phyloP scores from a whole-genome alignment of 2,888 invertebrate genomes.

The Troides aeacus region DNA sequence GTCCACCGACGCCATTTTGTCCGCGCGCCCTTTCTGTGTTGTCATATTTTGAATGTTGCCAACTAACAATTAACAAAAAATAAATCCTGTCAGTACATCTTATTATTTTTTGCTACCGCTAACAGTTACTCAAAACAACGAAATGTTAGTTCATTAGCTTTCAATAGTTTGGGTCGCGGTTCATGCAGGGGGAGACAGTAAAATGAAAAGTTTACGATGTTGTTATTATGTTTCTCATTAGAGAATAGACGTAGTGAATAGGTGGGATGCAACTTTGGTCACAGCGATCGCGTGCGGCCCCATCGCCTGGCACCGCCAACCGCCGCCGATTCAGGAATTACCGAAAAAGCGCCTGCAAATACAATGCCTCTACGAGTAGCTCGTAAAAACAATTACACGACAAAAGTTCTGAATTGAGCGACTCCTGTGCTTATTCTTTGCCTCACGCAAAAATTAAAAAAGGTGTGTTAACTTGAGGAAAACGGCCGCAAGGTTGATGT shows the following conservation, averaged over 20 bases:
- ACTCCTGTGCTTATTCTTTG: conserved; percentile 31
- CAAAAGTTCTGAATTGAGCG: conserved; percentile 33
- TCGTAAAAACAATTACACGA: conserved; percentile 30
- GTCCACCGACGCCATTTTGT: no score
- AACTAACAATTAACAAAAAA: no score
- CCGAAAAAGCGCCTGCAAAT: conserved; percentile 67
- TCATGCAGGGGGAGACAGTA: conserved; percentile 37
- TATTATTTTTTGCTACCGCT: no score
- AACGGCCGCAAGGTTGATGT: conserved; percentile 52
- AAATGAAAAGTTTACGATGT: conserved; percentile 51
- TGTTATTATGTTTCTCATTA: conserved; percentile 49
- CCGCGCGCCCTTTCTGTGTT: no score
- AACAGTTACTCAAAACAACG: background rate
- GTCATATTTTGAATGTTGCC: no score
- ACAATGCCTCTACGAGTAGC: conserved; percentile 40
- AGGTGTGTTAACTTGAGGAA: conserved; percentile 40
- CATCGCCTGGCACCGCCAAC: conserved; percentile 79
- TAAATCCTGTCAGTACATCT: no score
- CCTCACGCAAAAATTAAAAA: conserved; percentile 43
- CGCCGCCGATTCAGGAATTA: conserved; percentile 62
- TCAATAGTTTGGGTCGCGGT: background rate
- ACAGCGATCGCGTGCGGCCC: conserved; percentile 67
- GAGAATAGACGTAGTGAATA: conserved; percentile 47
- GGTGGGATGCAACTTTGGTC: conserved; percentile 58
- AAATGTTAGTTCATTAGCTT: background rate